These are phyloP conservation scores for Thunnus thynnus DNA, from an alignment of 2,113 vertebrate species.

Conservation along the genomic window DNA sequence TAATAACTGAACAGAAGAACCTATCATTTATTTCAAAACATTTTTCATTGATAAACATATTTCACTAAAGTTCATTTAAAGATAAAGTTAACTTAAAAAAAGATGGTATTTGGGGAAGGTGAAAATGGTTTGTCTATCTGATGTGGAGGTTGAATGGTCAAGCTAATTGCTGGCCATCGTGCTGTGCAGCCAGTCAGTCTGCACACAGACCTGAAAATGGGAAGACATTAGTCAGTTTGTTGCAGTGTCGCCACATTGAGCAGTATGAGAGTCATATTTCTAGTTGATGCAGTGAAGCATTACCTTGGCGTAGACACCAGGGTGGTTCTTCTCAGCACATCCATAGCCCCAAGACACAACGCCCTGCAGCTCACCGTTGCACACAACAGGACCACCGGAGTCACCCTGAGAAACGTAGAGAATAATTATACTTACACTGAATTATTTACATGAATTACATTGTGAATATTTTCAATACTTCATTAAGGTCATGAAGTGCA, in stretches of 20 bases:
- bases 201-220: constrained; percentile 62
- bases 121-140: not conserved
- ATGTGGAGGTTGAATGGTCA: not conserved
- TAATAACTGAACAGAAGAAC: not conserved
- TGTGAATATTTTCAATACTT: too few species aligned
- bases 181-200: constrained; percentile 57
- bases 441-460: not conserved
- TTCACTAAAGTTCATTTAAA: not conserved
- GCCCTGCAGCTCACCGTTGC: constrained; percentile 85
- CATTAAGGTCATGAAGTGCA: too few species aligned
- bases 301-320: constrained; percentile 89
- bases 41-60: constrained; percentile 8
- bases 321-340: constrained; percentile 79
- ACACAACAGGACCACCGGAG: constrained; percentile 89
- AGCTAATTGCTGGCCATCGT: constrained; percentile 64
- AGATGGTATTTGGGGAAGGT: not conserved
- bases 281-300: constrained; percentile 12
- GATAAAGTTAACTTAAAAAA: not conserved
- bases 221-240: not conserved
- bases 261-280: not conserved
- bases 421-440: too few species aligned
- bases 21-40: not conserved
- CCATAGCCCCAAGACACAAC: constrained; percentile 87
- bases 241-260: not conserved
- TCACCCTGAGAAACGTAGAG: constrained; percentile 82